phyloP scores from a whole-genome alignment of 2,888 invertebrate genomes.

The Esperia sulphurella region DNA sequence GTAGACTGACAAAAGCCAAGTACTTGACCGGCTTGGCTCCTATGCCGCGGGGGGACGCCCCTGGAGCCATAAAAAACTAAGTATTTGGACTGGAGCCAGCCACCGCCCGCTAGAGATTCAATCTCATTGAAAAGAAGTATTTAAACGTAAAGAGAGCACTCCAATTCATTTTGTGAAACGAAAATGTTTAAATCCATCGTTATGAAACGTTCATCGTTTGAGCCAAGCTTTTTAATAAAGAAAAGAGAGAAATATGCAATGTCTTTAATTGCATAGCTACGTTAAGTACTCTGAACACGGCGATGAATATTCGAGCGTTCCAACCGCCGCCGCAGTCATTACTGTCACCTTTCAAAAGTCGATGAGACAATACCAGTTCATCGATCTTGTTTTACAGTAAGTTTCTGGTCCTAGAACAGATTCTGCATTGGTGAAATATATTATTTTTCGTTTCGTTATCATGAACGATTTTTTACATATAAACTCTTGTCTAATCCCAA shows the following conservation, averaged over 20 bases:
- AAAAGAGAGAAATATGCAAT: constrained; percentile 15
- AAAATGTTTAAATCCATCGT: constrained; percentile 35
- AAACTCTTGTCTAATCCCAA: no score
- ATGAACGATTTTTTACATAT: no score
- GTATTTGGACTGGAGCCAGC: constrained; percentile 70
- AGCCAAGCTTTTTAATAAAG: constrained; percentile 13
- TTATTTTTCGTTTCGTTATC: no score
- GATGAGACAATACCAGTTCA: no score
- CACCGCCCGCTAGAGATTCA: constrained; percentile 44
- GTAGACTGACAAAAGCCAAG: constrained; percentile 17
- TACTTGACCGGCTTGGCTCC: constrained; percentile 61
- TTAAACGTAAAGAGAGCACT: constrained; percentile 61
- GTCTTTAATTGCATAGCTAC: constrained; percentile 11
- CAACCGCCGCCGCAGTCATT: no score
- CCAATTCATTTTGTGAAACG: constrained; percentile 46
- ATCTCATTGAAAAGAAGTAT: constrained; percentile 66
- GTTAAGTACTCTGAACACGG: background rate
- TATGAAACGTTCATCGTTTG: constrained; percentile 7
- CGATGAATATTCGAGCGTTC: no score
- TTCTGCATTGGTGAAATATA: no score
- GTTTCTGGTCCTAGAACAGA: no score
- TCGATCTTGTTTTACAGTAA: no score
- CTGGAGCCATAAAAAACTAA: constrained; percentile 65
- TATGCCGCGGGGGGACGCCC: constrained; percentile 41
- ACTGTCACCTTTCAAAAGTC: no score